Conservation (phyloP, 2,113 vertebrate species). For the Ramphastos sulfuratus region DNA sequence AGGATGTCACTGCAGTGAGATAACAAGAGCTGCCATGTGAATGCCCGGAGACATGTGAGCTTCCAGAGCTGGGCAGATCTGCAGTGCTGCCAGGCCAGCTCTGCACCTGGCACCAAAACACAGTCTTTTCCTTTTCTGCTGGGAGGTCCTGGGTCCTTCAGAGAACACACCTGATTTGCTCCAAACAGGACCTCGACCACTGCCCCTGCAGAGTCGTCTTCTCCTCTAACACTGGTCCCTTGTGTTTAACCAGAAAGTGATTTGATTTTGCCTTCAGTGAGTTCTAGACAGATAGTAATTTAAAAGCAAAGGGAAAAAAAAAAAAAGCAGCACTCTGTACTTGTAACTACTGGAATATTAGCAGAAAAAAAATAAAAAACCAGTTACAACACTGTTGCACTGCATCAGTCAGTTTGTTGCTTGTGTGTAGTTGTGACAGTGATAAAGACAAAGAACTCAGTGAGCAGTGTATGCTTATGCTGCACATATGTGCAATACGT, state of each 20-base stretch:
- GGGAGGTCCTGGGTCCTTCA: neutral
- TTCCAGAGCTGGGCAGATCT: conserved; percentile 18
- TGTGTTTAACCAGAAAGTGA: neutral
- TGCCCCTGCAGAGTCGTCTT: neutral
- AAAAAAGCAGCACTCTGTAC: neutral
- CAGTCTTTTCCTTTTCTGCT: neutral
- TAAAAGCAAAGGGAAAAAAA: neutral
- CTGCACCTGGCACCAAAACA: fast-evolving
- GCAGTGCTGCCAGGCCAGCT: neutral
- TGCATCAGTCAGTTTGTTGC: neutral
- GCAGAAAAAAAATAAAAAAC: neutral
- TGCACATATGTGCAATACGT: neutral
- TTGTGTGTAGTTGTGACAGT: neutral
- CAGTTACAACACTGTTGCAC: neutral
- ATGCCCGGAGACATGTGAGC: conserved; percentile 30
- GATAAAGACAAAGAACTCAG: neutral
- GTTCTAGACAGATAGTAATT: neutral
- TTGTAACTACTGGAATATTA: neutral
- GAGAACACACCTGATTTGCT: neutral
- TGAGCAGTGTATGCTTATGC: neutral
- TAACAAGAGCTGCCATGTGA: neutral
- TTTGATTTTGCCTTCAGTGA: neutral
- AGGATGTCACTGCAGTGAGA: neutral
- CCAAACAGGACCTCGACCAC: neutral
- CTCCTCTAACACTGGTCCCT: neutral